Base-by-base conservation (phyloP, 2,797 vertebrate genomes). In the Ataeniobius toweri region DNA sequence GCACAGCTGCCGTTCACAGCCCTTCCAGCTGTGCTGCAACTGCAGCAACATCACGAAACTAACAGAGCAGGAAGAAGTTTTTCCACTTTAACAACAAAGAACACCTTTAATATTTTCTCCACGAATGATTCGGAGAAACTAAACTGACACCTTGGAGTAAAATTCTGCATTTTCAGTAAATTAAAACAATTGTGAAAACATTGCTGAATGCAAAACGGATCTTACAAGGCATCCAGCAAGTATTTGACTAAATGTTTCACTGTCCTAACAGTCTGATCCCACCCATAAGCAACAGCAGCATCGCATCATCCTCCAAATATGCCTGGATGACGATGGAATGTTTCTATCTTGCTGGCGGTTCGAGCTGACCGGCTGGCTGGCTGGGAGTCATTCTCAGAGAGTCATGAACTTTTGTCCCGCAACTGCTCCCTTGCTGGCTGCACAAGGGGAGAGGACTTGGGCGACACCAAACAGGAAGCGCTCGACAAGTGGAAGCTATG, bases 401-500 rank as follows among this genome's bases (percentile, higher is more conserved):
- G 90, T 91, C 89, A 79, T 95, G 94, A 96, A 95, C 94, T 95
- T 94, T 95, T 95, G 94, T 94, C 92, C 94, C 76, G 65, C 79
- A 82, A 83, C 87, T 92, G 92, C 90, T 94, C 91, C 90, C 91
- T 92, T 39, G 46, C 83, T 91, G 88, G 86, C 91, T 92, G 91
- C 91, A 89, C 80, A 78, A 88, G 86, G 92, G 89, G 87, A 93
- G 86, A 92, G 89, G 87, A 93, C 91, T 93, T 90, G 90, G 91
- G 93, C 90, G 88, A 95, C 95, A 95, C 91, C 92, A 95, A 96
- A 96, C 95, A 96, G 95, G 95, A 96, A 96, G 86, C 53, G 22
- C 87, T 92, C 91, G 89, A 92, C 93, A 94, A 94, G 91, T 92
- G 87, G 91, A 94, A 87, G 89, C 93, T 92, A 93, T 94, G 92